These are phyloP conservation scores for Glaucopsyche alexis DNA, from an alignment of 2,888 invertebrate genomes.

Conservation along the genomic window DNA sequence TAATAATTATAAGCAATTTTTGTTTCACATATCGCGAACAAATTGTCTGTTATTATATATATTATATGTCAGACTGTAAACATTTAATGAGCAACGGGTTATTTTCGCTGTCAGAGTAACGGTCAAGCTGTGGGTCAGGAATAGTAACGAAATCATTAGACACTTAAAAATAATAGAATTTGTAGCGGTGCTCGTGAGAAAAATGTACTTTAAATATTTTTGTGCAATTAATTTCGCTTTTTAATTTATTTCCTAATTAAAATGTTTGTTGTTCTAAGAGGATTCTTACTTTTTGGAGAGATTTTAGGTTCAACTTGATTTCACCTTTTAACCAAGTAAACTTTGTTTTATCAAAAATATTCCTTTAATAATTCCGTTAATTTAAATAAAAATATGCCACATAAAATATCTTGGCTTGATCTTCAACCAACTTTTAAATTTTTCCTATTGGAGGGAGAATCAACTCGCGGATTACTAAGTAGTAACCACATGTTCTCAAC, in stretches of 20 bases:
- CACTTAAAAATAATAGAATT: background rate
- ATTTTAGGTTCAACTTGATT: no score
- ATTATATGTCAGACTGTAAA: background rate
- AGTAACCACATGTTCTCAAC: background rate
- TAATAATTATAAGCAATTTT: background rate
- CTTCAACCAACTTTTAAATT: no score
- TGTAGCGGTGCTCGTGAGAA: background rate
- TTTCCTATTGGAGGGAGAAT: no score
- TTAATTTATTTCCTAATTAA: background rate
- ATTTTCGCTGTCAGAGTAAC: slow-evolving; percentile 5
- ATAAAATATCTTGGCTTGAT: no score
- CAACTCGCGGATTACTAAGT: background rate
- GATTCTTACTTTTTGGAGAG: no score
- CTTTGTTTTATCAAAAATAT: no score
- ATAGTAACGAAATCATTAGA: background rate
- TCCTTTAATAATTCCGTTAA: no score
- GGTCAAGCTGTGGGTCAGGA: slow-evolving; percentile 2
- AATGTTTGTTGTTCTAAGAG: background rate
- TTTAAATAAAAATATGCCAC: no score
- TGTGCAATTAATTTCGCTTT: no score
- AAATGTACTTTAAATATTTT: background rate
- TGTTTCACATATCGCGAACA: background rate
- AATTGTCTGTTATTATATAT: background rate
- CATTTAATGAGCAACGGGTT: slow-evolving; percentile 20
- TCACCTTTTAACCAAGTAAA: no score